phyloP scores from a whole-genome alignment of 2,113 vertebrate genomes.

The Cavia aperea region DNA sequence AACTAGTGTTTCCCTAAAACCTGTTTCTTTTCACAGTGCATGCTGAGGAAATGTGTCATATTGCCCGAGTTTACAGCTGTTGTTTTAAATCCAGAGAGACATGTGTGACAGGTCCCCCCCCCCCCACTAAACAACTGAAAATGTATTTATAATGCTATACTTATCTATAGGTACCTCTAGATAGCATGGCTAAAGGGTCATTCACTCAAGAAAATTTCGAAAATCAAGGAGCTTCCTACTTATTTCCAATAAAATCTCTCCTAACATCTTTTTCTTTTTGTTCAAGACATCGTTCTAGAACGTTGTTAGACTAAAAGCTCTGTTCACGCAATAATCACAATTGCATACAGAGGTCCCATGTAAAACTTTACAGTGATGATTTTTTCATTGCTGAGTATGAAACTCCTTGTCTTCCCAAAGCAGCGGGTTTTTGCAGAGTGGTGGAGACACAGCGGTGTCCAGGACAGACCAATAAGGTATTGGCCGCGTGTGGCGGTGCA shows the following conservation, averaged over 20 bases:
- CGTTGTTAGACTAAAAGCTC: not conserved
- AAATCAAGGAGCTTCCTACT: not conserved
- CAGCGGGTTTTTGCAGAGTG: not conserved
- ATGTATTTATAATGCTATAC: not conserved
- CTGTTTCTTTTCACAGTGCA: no score
- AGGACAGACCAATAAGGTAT: not conserved
- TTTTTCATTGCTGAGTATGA: not conserved
- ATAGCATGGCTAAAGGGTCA: not conserved
- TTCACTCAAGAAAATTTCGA: not conserved
- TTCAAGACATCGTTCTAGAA: not conserved
- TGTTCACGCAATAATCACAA: not conserved
- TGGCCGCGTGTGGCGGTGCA: no score
- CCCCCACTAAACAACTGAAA: not conserved
- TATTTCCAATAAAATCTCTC: no score
- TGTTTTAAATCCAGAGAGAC: not conserved
- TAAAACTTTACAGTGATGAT: not conserved
- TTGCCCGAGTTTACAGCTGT: not conserved
- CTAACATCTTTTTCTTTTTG: not conserved
- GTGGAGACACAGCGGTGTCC: not conserved
- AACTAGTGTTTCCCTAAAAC: not conserved
- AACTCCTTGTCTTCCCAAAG: not conserved
- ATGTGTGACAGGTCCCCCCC: not conserved
- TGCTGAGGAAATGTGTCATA: no score
- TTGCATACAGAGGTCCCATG: not conserved
- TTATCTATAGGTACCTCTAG: not conserved